Evolutionary conservation across 2,113 vertebrate genomes (phyloP).

Genomic region (Boleophthalmus pectinirostris): DNA sequence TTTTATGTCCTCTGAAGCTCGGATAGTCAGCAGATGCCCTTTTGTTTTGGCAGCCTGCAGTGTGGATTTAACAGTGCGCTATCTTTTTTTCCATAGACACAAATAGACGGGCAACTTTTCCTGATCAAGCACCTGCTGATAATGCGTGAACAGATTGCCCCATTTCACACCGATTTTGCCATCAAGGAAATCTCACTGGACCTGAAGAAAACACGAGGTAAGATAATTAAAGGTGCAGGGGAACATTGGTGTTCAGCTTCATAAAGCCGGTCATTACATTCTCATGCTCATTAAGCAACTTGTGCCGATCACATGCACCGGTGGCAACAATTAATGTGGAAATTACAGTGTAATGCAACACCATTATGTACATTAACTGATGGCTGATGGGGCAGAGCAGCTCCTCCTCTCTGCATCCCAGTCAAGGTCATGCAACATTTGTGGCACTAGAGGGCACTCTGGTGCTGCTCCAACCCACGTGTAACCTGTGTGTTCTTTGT

Average conservation of each 20-base stretch:
- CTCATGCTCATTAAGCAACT: constrained; percentile 69
- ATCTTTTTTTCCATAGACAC: constrained; percentile 79
- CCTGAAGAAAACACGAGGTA: constrained; percentile 99
- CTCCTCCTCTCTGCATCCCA: constrained; percentile 42
- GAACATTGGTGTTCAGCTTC: constrained; percentile 62
- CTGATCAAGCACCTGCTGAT: constrained; percentile 99
- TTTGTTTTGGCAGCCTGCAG: constrained; percentile 58
- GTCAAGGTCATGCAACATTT: constrained; percentile 53
- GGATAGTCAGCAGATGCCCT: constrained; percentile 58
- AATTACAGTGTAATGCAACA: constrained; percentile 70
- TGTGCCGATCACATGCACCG: constrained; percentile 71
- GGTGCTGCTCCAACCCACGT: constrained; percentile 49
- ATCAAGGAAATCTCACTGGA: constrained; percentile 99
- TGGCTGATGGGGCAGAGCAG: constrained; percentile 58
- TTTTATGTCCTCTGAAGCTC: constrained; percentile 46
- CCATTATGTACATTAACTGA: constrained; percentile 67
- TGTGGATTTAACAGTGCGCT: constrained; percentile 67
- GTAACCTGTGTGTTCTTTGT: constrained; percentile 63
- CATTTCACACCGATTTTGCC: constrained; percentile 99
- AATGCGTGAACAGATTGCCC: constrained; percentile 98
- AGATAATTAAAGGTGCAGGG: constrained; percentile 70
- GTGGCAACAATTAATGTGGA: constrained; percentile 72
- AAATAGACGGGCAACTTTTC: constrained; percentile 95
- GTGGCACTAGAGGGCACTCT: constrained; percentile 75
- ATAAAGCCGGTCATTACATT: constrained; percentile 71